Evolutionary conservation across 2,888 invertebrate genomes (phyloP).

Genomic region (Nudaria mundana): DNA sequence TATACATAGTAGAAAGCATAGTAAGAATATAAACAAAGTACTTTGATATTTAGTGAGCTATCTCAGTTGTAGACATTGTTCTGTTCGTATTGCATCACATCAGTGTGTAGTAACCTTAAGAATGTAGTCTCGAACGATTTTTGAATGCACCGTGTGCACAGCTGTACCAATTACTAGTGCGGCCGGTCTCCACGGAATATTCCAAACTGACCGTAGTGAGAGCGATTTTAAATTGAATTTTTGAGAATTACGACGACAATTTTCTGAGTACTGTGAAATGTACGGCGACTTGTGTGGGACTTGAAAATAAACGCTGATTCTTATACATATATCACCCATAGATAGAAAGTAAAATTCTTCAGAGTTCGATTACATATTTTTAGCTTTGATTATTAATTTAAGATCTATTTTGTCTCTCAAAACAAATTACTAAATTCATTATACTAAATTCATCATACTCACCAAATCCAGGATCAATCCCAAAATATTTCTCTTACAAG

Average conservation of each 20-base stretch:
- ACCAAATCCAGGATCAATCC: too few species aligned
- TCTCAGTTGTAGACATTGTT: too few species aligned
- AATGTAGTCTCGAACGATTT: slow-evolving; percentile 41
- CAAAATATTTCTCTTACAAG: too few species aligned
- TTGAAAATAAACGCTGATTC: slow-evolving; percentile 2
- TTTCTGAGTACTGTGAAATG: slow-evolving; percentile 40
- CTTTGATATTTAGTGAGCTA: too few species aligned
- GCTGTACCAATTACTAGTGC: slow-evolving; percentile 61
- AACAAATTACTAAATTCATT: too few species aligned
- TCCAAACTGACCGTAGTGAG: slow-evolving; percentile 45
- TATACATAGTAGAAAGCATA: too few species aligned
- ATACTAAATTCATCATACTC: too few species aligned
- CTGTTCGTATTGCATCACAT: too few species aligned
- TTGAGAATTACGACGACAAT: slow-evolving; percentile 57
- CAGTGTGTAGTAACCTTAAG: not conserved
- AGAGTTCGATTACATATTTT: not conserved
- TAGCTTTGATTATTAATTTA: not conserved
- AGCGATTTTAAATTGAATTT: slow-evolving; percentile 68
- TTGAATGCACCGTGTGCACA: slow-evolving; percentile 55
- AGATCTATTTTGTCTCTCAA: not conserved
- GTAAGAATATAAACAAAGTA: too few species aligned
- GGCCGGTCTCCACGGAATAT: slow-evolving; percentile 42
- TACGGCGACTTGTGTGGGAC: slow-evolving; percentile 29
- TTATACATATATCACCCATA: not conserved
- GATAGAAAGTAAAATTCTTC: not conserved